Percentiles rank a stretch among this genome's conserved stretches.
These are phyloP conservation scores for Sceloporus undulatus DNA, from an alignment of 2,113 vertebrate genomes.

Conservation along the genomic window DNA sequence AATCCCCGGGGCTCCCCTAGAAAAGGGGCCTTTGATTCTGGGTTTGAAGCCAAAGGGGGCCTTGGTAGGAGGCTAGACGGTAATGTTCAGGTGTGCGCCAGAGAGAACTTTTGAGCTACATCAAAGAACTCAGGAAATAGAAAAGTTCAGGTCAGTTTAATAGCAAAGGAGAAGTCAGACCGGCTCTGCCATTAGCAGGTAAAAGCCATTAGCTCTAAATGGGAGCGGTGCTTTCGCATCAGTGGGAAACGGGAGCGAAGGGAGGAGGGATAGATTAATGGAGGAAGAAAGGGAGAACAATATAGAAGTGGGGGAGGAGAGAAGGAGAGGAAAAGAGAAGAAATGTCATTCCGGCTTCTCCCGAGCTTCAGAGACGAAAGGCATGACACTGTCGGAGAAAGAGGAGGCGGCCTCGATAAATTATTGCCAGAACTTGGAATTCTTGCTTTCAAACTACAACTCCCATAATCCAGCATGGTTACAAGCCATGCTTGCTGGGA, in stretches of 20 bases:
- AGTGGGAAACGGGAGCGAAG: background rate
- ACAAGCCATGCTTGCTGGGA: too few relatives aligned
- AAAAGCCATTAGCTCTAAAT: constrained; percentile 58
- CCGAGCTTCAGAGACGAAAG: background rate
- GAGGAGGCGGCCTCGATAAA: too few relatives aligned
- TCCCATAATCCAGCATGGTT: too few relatives aligned
- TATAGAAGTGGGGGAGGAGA: background rate
- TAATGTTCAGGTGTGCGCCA: constrained; percentile 27
- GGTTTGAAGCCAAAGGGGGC: background rate
- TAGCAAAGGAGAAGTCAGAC: constrained; percentile 55
- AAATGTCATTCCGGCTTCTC: background rate
- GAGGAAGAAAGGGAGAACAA: constrained; percentile 24
- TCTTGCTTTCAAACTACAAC: too few relatives aligned
- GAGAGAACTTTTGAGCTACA: constrained; percentile 49
- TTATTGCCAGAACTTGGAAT: too few relatives aligned
- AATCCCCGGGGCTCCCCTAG: background rate
- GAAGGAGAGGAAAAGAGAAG: too few relatives aligned
- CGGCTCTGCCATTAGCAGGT: constrained; percentile 58
- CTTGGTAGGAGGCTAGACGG: background rate
- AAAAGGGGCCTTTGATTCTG: background rate
- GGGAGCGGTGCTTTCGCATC: background rate
- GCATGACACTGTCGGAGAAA: background rate
- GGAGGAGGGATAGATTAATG: constrained; percentile 1
- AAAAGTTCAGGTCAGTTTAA: constrained; percentile 54
- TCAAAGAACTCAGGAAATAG: constrained; percentile 57